Conservation (phyloP, 2,888 invertebrate species). For the Lasioglossum lativentre region DNA sequence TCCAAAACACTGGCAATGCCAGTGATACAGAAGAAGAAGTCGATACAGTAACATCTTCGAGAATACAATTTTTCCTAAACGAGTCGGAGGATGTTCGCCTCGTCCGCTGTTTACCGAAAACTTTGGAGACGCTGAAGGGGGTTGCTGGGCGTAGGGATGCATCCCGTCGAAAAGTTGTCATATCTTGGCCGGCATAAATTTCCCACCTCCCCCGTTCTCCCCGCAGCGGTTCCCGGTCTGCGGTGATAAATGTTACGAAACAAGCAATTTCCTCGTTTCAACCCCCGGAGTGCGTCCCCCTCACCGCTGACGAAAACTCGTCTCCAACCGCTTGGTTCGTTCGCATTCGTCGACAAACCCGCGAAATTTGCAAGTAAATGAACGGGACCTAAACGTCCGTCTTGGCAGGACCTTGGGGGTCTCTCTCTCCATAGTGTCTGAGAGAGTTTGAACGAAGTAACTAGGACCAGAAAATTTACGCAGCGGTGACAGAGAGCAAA, state of each 20-base stretch:
- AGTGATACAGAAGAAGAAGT: no score
- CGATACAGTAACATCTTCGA: background rate
- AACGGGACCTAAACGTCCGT: slow-evolving; percentile 62
- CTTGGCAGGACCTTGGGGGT: slow-evolving; percentile 44
- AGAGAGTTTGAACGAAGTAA: slow-evolving; percentile 63
- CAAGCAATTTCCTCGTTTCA: slow-evolving; percentile 55
- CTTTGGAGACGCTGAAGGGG: background rate
- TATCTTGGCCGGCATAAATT: slow-evolving; percentile 61
- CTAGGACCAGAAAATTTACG: slow-evolving; percentile 53
- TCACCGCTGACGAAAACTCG: slow-evolving; percentile 35
- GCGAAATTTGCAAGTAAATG: slow-evolving; percentile 71
- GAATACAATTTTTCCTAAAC: slow-evolving; percentile 47
- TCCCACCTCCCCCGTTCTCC: background rate
- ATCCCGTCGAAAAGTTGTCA: slow-evolving; percentile 55
- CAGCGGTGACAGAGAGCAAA: background rate
- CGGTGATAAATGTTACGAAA: slow-evolving; percentile 60
- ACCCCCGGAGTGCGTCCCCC: background rate
- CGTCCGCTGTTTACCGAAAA: slow-evolving; percentile 34
- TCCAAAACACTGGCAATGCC: background rate
- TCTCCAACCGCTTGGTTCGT: slow-evolving; percentile 23
- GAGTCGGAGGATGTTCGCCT: slow-evolving; percentile 6
- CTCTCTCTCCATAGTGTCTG: slow-evolving; percentile 23
- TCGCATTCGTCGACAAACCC: slow-evolving; percentile 57
- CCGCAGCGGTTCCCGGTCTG: background rate
- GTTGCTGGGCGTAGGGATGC: background rate